Conservation (phyloP, 2,888 invertebrate genomes). For the Opisthograptis luteolata region DNA sequence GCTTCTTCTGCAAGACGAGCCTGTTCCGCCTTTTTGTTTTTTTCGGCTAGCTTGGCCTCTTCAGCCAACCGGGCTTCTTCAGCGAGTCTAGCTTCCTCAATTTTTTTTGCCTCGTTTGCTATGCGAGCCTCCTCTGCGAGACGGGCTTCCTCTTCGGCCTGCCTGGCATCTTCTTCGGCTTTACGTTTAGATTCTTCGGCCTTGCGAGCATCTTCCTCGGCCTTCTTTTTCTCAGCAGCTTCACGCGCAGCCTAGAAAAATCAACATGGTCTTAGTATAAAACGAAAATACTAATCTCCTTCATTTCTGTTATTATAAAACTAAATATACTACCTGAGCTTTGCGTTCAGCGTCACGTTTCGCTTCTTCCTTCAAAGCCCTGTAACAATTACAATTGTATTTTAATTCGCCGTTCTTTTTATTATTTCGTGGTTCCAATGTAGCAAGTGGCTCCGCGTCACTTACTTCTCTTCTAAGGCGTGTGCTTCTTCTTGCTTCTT, state of each 20-base stretch:
- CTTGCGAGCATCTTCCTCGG: conserved; percentile 82
- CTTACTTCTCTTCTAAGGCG: conserved; percentile 85
- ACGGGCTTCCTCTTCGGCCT: conserved; percentile 76
- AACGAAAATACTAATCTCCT: neutral
- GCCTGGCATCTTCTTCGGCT: conserved; percentile 76
- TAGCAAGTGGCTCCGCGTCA: neutral
- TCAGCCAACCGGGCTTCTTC: conserved; percentile 64
- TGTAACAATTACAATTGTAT: conserved; percentile 46
- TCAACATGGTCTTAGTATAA: neutral
- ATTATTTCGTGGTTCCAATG: neutral
- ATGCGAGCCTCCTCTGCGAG: conserved; percentile 74
- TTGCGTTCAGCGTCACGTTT: conserved; percentile 79
- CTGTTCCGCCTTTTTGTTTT: conserved; percentile 72
- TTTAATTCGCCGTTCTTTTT: neutral
- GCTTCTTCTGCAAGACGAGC: conserved; percentile 77
- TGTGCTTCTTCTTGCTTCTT: conserved; percentile 86
- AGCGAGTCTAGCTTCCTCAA: conserved; percentile 63
- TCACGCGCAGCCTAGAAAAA: conserved; percentile 66
- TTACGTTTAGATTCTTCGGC: conserved; percentile 80
- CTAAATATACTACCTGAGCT: conserved; percentile 64
- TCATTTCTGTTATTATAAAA: neutral
- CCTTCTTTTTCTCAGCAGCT: conserved; percentile 75
- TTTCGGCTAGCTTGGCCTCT: conserved; percentile 71
- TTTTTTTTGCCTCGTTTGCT: conserved; percentile 70
- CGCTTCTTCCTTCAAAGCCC: conserved; percentile 81